Evolutionary conservation across 2,113 vertebrate genomes (phyloP).

Genomic region (Dolichallabes microphthalmus): DNA sequence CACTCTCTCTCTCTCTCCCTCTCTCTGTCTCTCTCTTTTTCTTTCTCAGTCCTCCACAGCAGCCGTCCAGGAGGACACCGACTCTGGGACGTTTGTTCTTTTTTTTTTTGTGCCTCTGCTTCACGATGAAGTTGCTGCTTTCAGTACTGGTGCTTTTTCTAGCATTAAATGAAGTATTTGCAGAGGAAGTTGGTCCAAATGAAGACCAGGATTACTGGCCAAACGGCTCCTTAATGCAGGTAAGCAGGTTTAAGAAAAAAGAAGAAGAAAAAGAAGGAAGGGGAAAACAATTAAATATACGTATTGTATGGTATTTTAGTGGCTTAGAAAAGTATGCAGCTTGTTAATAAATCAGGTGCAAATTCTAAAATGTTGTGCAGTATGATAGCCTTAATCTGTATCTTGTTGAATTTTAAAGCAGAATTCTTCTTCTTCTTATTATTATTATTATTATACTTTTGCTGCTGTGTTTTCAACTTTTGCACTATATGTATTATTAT

Average conservation of each 20-base stretch:
- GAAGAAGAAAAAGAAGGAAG: not conserved
- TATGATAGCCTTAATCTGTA: not conserved
- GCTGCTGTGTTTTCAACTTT: not conserved
- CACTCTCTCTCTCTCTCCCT: not conserved
- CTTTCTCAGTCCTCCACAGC: not conserved
- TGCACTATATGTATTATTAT: not conserved
- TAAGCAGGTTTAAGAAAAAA: conserved; percentile 48
- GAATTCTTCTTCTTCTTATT: not conserved
- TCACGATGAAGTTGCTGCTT: conserved; percentile 81
- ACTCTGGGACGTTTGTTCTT: conserved; percentile 10
- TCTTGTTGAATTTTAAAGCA: not conserved
- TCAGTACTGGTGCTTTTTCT: conserved; percentile 76
- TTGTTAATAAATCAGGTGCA: not conserved
- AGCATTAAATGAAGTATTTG: conserved; percentile 73
- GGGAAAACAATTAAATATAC: too few species aligned
- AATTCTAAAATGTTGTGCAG: not conserved
- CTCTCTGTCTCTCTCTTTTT: not conserved
- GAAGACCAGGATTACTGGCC: conserved; percentile 86
- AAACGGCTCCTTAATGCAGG: conserved; percentile 77
- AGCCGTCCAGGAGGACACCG: not conserved
- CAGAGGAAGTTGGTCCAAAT: conserved; percentile 74
- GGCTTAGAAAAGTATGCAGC: too few species aligned
- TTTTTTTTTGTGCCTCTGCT: not conserved
- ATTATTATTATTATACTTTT: not conserved
- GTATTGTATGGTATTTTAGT: not conserved